Evolutionary conservation across 1,140 invertebrate genomes (phyloP), one percentile per base, ranked within the genome.

Genomic region (Bombus impatiens): DNA sequence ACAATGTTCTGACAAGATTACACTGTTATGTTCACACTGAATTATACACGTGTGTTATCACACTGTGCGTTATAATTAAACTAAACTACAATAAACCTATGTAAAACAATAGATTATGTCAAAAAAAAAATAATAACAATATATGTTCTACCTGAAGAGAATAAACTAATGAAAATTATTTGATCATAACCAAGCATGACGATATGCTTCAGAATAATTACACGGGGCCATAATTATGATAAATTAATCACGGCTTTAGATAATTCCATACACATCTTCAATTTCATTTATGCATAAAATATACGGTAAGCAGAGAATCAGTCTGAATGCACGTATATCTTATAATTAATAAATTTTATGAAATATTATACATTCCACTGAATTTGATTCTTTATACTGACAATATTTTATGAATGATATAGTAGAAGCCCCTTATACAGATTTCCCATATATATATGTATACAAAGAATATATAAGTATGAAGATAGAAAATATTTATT

Each of bases 1-100:
- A 59, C 53, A 76, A 53, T 57, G 74, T 40, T 77, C 47, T 40
- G 75, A 37, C 35, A 35, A 72, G 22, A 53, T 62, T 62, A 65
- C n/a, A 53, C 62, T 42, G 37, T 77, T 82, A n/a, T 68, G 67
- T 77, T 44, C 10, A 32, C 32, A 32, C 10, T 78, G 42, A 65
- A 78, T 70, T 68, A 57, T 71, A 35, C 65, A 71, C 32, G n/a
- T 22, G 44, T 25, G n/a, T 44, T 40, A 22, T 22, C n/a, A 9
- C 37, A 5, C 40, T 37, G 28, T 5, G n/a, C 22, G 32, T 5
- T 44, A 65, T 35, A 78, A 78, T 44, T 78, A 65, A 78, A 65
- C n/a, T 13, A 53, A 10, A 13, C 53, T 18, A 1, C 12, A 40
- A 37, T n/a, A 40, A 15, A 59, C 12, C 13, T 40, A 25, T 15